Evolutionary conservation across 2,797 vertebrate species (phyloP), one percentile per base, ranked within the genome.

Genomic region (Myiothlypis coronata): DNA sequence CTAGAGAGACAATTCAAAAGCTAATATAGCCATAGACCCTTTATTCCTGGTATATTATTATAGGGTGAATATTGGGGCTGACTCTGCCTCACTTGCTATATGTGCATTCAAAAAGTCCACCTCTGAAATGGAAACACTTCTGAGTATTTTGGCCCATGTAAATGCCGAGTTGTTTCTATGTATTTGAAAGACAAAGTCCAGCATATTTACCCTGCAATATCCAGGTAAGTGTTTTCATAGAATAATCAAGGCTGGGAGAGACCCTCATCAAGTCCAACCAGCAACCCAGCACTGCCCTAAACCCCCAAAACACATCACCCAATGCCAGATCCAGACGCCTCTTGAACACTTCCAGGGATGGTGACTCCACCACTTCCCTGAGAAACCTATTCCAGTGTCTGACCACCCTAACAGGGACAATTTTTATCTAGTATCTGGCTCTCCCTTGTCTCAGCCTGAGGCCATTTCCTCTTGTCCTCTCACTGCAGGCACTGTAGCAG

Each of bases 101-200:
- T 12, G 1, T 47, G 6, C 18, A 28, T 44, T 74, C 41, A 41
- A 22, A 82, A 89, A 70, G 11, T 37, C 16, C 28, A 52, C 26
- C 13, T 71, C n/a, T 74, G 44, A 89, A 90, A 63, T 2, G 0
- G 12, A 82, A 76, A 55, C 6, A 16, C 28, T 69, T 81, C 23
- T 24, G 65, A 67, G 30, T 70, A 56, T 47, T 68, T 72, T 47
- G 34, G 30, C 32, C 41, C 9, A 65, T 8, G 19, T 49, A 80
- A 93, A 52, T 74, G 22, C 35, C 64, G 75, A 12, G 18, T 6
- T 87, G 21, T 67, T 87, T 87, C 41, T 18, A 34, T 1, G 7
- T 55, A 41, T 78, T 67, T 87, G 69, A 80, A 91, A 64, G 41
- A 67, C 57, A 27, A 87, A 77, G 49, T 77, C 16, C 27, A 83